Evolutionary conservation across 2,888 invertebrate genomes (phyloP), one percentile per base, ranked within the genome.

Genomic region (Dromius quadrimaculatus): DNA sequence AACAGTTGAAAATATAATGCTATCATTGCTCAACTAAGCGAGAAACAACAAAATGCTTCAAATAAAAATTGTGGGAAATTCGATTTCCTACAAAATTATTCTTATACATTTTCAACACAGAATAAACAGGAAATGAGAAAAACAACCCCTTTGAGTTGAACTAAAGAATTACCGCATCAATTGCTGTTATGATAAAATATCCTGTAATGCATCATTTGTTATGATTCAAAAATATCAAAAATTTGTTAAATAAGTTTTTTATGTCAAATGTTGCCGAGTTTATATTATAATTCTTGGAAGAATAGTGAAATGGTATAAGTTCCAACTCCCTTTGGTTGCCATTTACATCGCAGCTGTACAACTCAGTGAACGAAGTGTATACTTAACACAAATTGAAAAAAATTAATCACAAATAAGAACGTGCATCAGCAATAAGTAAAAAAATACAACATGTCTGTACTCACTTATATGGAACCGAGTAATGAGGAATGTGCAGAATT

Each of bases 401-500:
- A 54, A 54, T 54, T 54, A 54, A 54, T 54, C 50, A 54, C 50
- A 54, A 54, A 54, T 54, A 54, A 54, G 28, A 54, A 28, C 50
- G 50, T 54, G 50, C 50, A 28, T 54, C 50, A 54, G 50, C 50
- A 54, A 28, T 54, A 54, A n/a, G n/a, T n/a, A n/a, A n/a, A 6
- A 59, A 59, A 59, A 23, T 36, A 59, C 59, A 59, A 28, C 50
- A 54, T 54, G 50, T 54, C 50, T 62, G 34, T 62, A 62, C 62
- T 62, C 62, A 62, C 62, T 38, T 62, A 62, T 62, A 62, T 41
- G 62, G 62, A 41, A 38, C 34, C 41, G 23, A 13, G 62, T 62
- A 62, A 62, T 62, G 62, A 62, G 41, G 38, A 38, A 41, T 62
- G 62, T 62, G 62, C 38, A 62, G 23, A 62, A 23, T 41, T 62